These are phyloP conservation scores for Cyclina sinensis DNA, from an alignment of 1,140 invertebrate genomes.

Conservation along the genomic window DNA sequence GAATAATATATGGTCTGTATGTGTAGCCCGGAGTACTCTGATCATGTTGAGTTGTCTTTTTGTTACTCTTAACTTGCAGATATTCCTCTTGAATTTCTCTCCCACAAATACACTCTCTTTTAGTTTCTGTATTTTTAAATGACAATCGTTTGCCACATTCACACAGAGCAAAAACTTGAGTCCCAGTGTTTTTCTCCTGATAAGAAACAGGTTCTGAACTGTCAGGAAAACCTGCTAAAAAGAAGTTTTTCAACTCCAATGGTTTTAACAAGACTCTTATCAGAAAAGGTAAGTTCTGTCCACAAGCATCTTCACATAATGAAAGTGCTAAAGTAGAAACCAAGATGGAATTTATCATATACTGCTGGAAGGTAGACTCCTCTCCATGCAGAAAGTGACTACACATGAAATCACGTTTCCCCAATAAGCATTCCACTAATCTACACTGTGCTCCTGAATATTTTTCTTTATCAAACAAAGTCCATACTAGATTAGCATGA, in stretches of 20 bases:
- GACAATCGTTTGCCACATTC: background rate
- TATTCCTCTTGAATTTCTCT: background rate
- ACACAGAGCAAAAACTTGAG: background rate
- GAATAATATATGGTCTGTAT: background rate
- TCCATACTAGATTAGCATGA: background rate
- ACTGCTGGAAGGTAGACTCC: conserved; percentile 13
- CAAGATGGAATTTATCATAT: conserved; percentile 6
- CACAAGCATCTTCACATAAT: background rate
- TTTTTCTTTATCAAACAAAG: background rate
- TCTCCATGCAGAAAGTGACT: background rate
- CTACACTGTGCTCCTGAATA: background rate
- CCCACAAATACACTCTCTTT: background rate
- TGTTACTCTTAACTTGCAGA: background rate
- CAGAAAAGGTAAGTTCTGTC: background rate
- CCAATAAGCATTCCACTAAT: conserved; percentile 1
- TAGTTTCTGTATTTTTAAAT: background rate
- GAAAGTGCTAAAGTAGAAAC: background rate
- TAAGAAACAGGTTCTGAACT: background rate
- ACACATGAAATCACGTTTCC: conserved; percentile 21
- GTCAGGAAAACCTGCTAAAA: background rate
- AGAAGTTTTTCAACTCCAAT: background rate
- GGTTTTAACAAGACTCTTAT: background rate
- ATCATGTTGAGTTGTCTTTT: background rate
- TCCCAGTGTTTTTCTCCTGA: background rate
- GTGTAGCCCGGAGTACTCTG: background rate